A percentile compares a stretch with the other conserved stretches of the same genome.
Evolutionary conservation across 2,888 invertebrate species (phyloP).

Genomic region (Conomelus anceps): DNA sequence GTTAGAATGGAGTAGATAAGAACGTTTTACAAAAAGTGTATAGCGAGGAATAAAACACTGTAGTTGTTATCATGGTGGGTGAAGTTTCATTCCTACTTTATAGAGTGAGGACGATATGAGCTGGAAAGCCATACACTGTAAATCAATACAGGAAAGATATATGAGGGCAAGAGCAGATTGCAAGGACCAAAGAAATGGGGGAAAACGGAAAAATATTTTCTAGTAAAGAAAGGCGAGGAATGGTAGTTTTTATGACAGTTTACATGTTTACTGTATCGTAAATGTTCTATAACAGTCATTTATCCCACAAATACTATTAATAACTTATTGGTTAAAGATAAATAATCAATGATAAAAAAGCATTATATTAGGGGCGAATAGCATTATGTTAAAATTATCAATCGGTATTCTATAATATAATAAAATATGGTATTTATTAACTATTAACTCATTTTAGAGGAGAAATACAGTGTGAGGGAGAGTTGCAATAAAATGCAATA

Average conservation of each 20-base stretch:
- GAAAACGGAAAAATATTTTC: too few relatives aligned
- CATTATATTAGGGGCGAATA: too few relatives aligned
- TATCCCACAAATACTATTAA: too few relatives aligned
- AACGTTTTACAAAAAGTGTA: too few relatives aligned
- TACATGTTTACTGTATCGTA: neutral
- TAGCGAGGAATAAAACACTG: neutral
- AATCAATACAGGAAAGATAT: neutral
- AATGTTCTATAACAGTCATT: too few relatives aligned
- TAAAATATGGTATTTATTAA: too few relatives aligned
- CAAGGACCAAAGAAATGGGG: neutral
- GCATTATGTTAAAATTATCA: neutral
- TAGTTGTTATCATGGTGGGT: neutral
- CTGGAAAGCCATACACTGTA: neutral
- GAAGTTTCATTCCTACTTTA: neutral
- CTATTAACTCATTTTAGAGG: too few relatives aligned
- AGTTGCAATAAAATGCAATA: too few relatives aligned
- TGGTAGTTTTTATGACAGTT: neutral
- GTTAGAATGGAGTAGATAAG: too few relatives aligned
- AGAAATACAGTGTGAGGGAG: too few relatives aligned
- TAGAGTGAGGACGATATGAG: neutral
- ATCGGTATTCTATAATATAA: neutral
- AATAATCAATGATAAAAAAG: too few relatives aligned
- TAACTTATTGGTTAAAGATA: too few relatives aligned
- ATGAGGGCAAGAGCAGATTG: neutral
- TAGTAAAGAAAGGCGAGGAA: neutral